These are phyloP conservation scores for Reinhardtius hippoglossoides DNA, from an alignment of 2,113 vertebrate species.

Conservation along the genomic window DNA sequence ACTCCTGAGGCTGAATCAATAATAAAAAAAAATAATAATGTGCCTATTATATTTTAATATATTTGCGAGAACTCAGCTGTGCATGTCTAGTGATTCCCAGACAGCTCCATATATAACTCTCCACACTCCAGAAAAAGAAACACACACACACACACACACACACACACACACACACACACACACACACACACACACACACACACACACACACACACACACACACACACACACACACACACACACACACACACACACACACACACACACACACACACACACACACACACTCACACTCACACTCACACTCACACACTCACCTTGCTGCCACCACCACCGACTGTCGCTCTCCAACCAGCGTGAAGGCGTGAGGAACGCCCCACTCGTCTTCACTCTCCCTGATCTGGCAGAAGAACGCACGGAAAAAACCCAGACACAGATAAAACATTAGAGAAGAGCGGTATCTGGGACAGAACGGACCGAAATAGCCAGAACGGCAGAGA, in stretches of 20 bases:
- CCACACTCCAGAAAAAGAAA: not conserved
- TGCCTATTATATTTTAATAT: not conserved
- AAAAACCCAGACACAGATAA: constrained; percentile 29
- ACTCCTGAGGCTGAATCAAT: too few relatives aligned
- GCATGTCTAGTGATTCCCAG: not conserved
- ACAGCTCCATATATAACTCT: too few relatives aligned
- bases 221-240: too few relatives aligned
- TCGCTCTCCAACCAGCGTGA: constrained; percentile 91
- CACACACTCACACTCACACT: too few relatives aligned
- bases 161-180: not conserved
- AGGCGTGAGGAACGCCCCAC: constrained; percentile 95
- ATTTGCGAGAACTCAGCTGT: not conserved
- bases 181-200: too few relatives aligned
- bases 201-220: not conserved
- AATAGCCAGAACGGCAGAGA: constrained; percentile 59
- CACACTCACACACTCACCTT: constrained; percentile 81
- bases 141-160: too few relatives aligned
- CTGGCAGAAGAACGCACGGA: constrained; percentile 74
- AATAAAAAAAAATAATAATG: not conserved
- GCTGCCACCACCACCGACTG: constrained; percentile 95
- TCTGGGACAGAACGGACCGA: constrained; percentile 67
- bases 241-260: constrained; percentile 71
- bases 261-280: too few relatives aligned
- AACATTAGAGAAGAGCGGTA: constrained; percentile 53
- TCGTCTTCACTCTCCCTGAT: constrained; percentile 96